Conservation (phyloP, 2,113 vertebrate species). For the Paracanthobrama guichenoti region DNA sequence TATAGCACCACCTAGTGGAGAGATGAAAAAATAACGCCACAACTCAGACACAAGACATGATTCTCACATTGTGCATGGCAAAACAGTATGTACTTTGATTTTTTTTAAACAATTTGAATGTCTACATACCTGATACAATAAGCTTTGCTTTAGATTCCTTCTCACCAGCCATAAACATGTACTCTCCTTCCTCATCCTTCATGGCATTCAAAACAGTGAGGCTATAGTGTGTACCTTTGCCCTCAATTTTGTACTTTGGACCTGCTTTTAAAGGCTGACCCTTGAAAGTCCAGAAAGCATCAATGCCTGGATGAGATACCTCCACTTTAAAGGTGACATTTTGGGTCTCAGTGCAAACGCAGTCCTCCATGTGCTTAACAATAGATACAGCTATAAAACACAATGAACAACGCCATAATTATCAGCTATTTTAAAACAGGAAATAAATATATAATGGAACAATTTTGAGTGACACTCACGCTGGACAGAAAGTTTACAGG, state of each 20-base stretch:
- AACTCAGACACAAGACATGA: not conserved
- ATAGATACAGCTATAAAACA: conserved; percentile 81
- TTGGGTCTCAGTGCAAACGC: conserved; percentile 93
- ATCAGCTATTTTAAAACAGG: conserved; percentile 34
- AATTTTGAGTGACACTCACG: conserved; percentile 70
- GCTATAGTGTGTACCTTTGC: conserved; percentile 82
- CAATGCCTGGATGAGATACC: conserved; percentile 90
- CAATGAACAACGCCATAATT: conserved; percentile 3
- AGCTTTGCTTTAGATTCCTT: conserved; percentile 88
- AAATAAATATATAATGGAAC: not conserved
- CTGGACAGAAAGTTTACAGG: conserved; percentile 85
- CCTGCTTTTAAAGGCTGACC: conserved; percentile 82
- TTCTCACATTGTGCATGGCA: no score
- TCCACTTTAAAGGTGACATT: conserved; percentile 91
- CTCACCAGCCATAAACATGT: conserved; percentile 90
- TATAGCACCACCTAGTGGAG: conserved; percentile 87
- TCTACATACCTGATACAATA: conserved; percentile 85
- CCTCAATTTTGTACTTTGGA: conserved; percentile 89
- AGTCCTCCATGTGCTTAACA: conserved; percentile 83
- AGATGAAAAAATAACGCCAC: not conserved
- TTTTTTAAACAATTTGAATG: not conserved
- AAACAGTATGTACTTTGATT: not conserved
- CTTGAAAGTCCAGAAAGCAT: conserved; percentile 92
- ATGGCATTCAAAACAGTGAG: conserved; percentile 90
- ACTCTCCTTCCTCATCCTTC: conserved; percentile 97